Evolutionary conservation across 2,888 invertebrate genomes (phyloP).

Genomic region (Diarsia mendica): DNA sequence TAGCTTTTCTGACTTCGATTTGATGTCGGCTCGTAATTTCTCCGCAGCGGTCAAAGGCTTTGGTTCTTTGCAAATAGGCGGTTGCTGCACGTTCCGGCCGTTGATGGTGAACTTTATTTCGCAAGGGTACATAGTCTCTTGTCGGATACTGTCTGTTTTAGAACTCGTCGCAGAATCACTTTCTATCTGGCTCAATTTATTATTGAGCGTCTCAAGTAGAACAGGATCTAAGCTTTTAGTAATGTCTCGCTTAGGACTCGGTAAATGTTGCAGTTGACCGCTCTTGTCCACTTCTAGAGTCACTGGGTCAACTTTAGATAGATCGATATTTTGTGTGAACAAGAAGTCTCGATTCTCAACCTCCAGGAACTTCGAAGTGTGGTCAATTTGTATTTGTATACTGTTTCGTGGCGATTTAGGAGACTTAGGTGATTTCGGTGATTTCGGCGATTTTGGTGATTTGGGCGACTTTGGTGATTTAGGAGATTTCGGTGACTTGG

Average conservation of each 20-base stretch:
- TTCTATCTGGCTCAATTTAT: conserved; percentile 94
- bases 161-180: conserved; percentile 94
- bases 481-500: conserved; percentile 88
- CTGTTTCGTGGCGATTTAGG: conserved; percentile 89
- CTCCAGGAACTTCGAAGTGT: conserved; percentile 85
- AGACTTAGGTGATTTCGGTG: conserved; percentile 90
- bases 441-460: conserved; percentile 91
- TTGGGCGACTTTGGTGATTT: conserved; percentile 92
- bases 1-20: conserved; percentile 91
- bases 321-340: conserved; percentile 94
- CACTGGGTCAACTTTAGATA: conserved; percentile 93
- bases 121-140: conserved; percentile 89
- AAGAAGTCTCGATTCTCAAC: conserved; percentile 91
- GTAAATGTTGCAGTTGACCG: conserved; percentile 91
- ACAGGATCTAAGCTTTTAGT: conserved; percentile 92
- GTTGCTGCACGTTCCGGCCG: conserved; percentile 84
- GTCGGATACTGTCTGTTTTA: conserved; percentile 92
- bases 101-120: conserved; percentile 89
- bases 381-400: conserved; percentile 81
- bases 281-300: conserved; percentile 93
- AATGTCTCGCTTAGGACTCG: conserved; percentile 93
- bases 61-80: conserved; percentile 84
- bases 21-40: conserved; percentile 88
- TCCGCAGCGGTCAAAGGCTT: conserved; percentile 86
- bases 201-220: conserved; percentile 92